Evolutionary conservation across 2,113 vertebrate species (phyloP), one percentile per base, ranked within the genome.

Genomic region (Channa maculata): DNA sequence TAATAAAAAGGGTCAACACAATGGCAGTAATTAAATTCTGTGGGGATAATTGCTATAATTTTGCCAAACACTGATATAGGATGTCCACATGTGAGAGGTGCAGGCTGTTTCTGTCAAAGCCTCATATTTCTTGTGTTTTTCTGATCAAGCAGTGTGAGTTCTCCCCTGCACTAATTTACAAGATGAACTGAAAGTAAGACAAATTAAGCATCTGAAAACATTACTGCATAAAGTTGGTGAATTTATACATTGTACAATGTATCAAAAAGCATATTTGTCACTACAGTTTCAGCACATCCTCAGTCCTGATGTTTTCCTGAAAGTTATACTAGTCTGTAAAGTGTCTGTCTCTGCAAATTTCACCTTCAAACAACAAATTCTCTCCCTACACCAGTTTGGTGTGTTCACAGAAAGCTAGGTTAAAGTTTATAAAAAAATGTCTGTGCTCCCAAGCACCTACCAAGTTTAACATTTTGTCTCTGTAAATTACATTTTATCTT

Each of bases 211-310:
- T n/a, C 43, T 64, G 48, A 64, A 71, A 51, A 39, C 8, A 5
- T 43, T 77, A 3, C 54, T 44, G 12, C 39, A 53, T 68, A 33
- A 73, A 54, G 8, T 14, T 71, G 49, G 12, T 71, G n/a, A 62
- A 68, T 39, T 7, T 41, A 7, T 79, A 69, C 70, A 83, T 87
- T 81, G 62, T 86, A 33, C 61, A 83, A 79, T 80, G 67, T 77
- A 83, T 78, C 44, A 41, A 48, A 60, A 13, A 77, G 3, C 33
- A 24, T 41, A 36, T 58, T 68, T 76, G 48, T 82, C 60, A 44
- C 41, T 34, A 45, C 33, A 14, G 50, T 75, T 43, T 81, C 65
- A 1, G 45, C 65, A 34, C 48, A 8, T 48, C 50, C 34, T 71
- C 65, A 8, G 48, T 48, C 38, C 48, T 70, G 69, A 58, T 73